A percentile compares a stretch with the other conserved stretches of the same genome.
Conservation (phyloP, 1,140 invertebrate species). For the Bombyx mori region ASM3026992v2 NC_085113.1:13205001-13205500, state of each 20-base stretch:
- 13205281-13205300: slow-evolving; percentile 12
- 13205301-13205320: slow-evolving; percentile 3
- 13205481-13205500: slow-evolving; percentile 16
- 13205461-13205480: slow-evolving; percentile 8
- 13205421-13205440: not conserved
- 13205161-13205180: not conserved
- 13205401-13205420: slow-evolving; percentile 8
- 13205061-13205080: slow-evolving; percentile 3
- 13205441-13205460: slow-evolving; percentile 1
- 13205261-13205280: slow-evolving; percentile 4
- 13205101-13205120: not conserved
- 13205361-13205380: slow-evolving; percentile 8
- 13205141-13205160: slow-evolving; percentile 1
- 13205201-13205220: slow-evolving; percentile 10
- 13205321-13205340: slow-evolving; percentile 12
- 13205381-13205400: slow-evolving; percentile 5
- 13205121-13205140: not conserved
- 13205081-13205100: slow-evolving; percentile 1
- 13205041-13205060: slow-evolving; percentile 6
- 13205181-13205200: slow-evolving; percentile 11
- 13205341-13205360: not conserved
- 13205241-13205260: slow-evolving; percentile 9
- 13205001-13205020: not conserved
- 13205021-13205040: slow-evolving; percentile 2
- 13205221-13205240: slow-evolving; percentile 15